Evolutionary conservation across 2,797 vertebrate species (phyloP), one percentile per base, ranked within the genome.

Genomic region (Enteromius trimaculatus): DNA sequence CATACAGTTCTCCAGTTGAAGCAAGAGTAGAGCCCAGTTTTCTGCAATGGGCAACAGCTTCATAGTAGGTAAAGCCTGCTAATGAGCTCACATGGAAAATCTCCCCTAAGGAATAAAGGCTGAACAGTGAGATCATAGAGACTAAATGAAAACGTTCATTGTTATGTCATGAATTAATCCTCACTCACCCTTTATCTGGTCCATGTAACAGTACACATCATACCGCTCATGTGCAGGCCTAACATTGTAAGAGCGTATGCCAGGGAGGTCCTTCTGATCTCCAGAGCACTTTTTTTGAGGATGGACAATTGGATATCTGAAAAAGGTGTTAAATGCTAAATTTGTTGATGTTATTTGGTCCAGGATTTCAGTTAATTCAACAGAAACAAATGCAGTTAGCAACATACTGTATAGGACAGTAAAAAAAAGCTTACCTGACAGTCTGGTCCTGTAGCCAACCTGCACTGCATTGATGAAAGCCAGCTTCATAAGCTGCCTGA

Each of bases 371-470:
- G 51, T 42, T 26, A 26, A 29, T 44, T 77, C 53, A 31, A 16
- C 26, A 78, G 39, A 65, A 31, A 47, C 60, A 49, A 49, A 19
- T 31, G 9, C 13, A 47, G 11, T 58, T 3, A 21, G 6, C 1
- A 75, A 49, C 17, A 37, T 75, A 37, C 37, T 37, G 37, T 7
- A 21, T 58, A 31, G 16, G 0, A 1, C 23, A 29, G 26, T 6
- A 31, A 62, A 51, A 14, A 47, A 7, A 49, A 51, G 26, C 91
- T 88, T 85, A 99, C 98, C 98, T 96, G 87, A 98, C 98, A 3
- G 96, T 97, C 93, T 98, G 97, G 88, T 99, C 98, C 0, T 96
- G 91, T 86, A 99, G 94, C 98, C 98, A 99, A 84, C 98, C 98
- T 0, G 98, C 97, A 0, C 98, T 97, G 44, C 98, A 99, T 88